A percentile compares a stretch with the other conserved stretches of the same genome.
Conservation (phyloP, 1,140 invertebrate species). For the Anadara kagoshimensis region DNA sequence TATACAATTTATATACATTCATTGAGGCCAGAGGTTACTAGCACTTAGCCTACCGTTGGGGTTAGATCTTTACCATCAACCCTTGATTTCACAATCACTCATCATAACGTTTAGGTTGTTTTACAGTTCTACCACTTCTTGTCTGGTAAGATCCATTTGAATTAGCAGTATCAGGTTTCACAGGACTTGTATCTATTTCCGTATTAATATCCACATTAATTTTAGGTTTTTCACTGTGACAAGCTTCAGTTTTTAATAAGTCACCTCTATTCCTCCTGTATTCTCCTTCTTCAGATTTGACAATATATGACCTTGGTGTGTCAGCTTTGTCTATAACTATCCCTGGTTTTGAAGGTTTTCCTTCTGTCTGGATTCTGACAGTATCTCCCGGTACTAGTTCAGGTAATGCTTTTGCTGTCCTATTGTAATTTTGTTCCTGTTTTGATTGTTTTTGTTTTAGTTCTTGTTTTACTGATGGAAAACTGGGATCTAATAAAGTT, state of each 20-base stretch:
- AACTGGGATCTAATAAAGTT: background rate
- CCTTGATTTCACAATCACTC: too few relatives aligned
- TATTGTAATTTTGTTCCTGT: slow-evolving; percentile 17
- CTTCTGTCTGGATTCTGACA: slow-evolving; percentile 5
- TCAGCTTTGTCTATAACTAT: background rate
- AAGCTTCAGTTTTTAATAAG: background rate
- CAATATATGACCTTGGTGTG: slow-evolving; percentile 16
- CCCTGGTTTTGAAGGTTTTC: slow-evolving; percentile 13
- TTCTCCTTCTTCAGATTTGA: background rate
- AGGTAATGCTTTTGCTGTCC: slow-evolving; percentile 6
- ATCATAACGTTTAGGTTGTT: too few relatives aligned
- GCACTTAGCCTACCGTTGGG: too few relatives aligned
- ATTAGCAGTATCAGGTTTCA: too few relatives aligned
- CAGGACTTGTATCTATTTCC: too few relatives aligned
- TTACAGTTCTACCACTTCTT: too few relatives aligned
- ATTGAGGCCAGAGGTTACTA: too few relatives aligned
- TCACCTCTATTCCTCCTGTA: slow-evolving; percentile 21
- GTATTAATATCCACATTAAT: too few relatives aligned
- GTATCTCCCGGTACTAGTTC: background rate
- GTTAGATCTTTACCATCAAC: too few relatives aligned
- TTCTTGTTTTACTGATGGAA: background rate
- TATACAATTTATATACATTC: too few relatives aligned
- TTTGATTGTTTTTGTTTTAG: slow-evolving; percentile 1
- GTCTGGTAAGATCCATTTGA: too few relatives aligned
- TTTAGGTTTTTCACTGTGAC: too few relatives aligned